phyloP scores from a whole-genome alignment of 2,113 vertebrate genomes.

The Daubentonia madagascariensis region DNA sequence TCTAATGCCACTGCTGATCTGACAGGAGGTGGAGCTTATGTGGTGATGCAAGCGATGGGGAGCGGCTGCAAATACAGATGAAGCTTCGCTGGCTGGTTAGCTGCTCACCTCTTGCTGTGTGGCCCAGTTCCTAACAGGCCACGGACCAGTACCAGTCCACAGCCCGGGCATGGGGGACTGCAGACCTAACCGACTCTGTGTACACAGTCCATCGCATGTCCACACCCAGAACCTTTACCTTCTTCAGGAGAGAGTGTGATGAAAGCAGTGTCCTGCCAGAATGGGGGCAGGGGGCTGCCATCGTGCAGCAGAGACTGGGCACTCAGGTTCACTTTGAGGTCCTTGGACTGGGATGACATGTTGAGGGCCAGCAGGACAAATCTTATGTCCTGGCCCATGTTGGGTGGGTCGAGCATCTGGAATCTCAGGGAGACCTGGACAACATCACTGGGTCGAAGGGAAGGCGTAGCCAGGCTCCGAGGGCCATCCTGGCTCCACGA shows the following conservation, averaged over 20 bases:
- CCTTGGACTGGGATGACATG: constrained; percentile 58
- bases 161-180: too few relatives aligned
- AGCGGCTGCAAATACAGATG: too few relatives aligned
- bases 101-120: too few relatives aligned
- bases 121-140: too few relatives aligned
- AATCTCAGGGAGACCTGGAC: constrained; percentile 70
- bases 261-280: constrained; percentile 78
- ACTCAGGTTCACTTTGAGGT: constrained; percentile 77
- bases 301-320: constrained; percentile 77
- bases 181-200: not conserved
- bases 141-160: too few relatives aligned
- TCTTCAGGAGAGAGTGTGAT: constrained; percentile 70
- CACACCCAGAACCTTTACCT: constrained; percentile 61
- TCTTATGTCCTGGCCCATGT: constrained; percentile 76
- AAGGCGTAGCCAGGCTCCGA: not conserved
- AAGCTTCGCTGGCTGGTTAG: too few relatives aligned
- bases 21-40: too few relatives aligned
- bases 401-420: constrained; percentile 62
- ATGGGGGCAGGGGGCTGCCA: constrained; percentile 67
- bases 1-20: too few relatives aligned
- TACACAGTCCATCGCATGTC: not conserved
- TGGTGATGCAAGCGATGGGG: too few relatives aligned
- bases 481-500: rapidly evolving
- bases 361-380: constrained; percentile 74
- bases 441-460: not conserved